Conservation (phyloP, 2,113 vertebrate species). For the Limnothrissa miodon region DNA sequence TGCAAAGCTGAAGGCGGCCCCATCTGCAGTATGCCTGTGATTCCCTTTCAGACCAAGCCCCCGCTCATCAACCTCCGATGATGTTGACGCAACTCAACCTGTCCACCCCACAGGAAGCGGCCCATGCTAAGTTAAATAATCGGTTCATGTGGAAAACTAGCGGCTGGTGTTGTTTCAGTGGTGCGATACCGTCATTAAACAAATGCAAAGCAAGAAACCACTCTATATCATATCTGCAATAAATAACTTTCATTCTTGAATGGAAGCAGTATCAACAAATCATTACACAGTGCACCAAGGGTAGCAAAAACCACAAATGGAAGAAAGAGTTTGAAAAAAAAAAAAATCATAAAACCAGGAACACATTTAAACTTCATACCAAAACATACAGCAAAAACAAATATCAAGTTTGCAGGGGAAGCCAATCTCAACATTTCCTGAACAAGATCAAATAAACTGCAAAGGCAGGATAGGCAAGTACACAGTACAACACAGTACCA, state of each 20-base stretch:
- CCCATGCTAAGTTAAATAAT: conserved; percentile 53
- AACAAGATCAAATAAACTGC: conserved; percentile 68
- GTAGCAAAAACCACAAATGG: conserved; percentile 76
- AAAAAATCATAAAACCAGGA: conserved; percentile 69
- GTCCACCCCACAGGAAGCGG: conserved; percentile 21
- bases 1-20: conserved; percentile 28
- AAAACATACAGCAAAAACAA: conserved; percentile 82
- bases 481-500: conserved; percentile 61
- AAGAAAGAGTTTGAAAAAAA: conserved; percentile 61
- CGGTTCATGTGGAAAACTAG: conserved; percentile 78
- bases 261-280: conserved; percentile 82
- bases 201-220: conserved; percentile 76
- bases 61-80: conserved; percentile 1
- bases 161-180: conserved; percentile 46
- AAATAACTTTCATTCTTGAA: conserved; percentile 83
- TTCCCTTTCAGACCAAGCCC: conserved; percentile 21
- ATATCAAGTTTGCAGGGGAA: conserved; percentile 60
- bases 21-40: conserved; percentile 38
- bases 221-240: conserved; percentile 78
- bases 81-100: background rate
- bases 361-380: conserved; percentile 79
- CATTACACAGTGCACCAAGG: conserved; percentile 87
- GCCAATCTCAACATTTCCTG: conserved; percentile 62
- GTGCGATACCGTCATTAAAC: conserved; percentile 62
- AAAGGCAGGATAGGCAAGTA: conserved; percentile 66